Base-by-base conservation (phyloP, 1,140 invertebrate species). In the Mercenaria mercenaria region DNA sequence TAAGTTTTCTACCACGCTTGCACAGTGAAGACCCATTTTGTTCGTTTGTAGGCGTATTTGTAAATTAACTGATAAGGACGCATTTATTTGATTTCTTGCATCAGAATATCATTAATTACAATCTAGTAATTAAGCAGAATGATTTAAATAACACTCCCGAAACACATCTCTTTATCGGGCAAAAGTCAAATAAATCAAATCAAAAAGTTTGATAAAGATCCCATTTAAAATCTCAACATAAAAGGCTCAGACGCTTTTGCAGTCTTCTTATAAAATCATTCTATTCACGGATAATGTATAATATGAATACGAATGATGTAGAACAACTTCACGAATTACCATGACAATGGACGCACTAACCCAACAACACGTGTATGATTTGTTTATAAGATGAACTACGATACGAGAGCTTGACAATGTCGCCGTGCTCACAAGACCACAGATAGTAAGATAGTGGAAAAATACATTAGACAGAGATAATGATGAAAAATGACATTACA, bases 91-190 rank as follows among this genome's bases (percentile, higher is more conserved):
- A 32, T 72, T 39, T 72, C 67, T 41, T 39, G 67, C 67, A 72
- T 39, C 67, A 72, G 67, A 72, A 72, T 72, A 72, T 72, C 67
- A 72, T 39, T 72, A 39, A 72, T 72, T 72, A 29, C 32, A 72
- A 72, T 72, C 67, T 72, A 39, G 67, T 72, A 72, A 72, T 64
- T 64, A 64, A 64, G 26, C 59, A 11, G n/a, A 64, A 64, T 64
- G 26, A 64, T 72, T 72, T 72, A 72, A 72, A 72, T 72, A 72
- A 2, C 1, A 72, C 67, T 39, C 67, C 32, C 67, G 18, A 72
- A 39, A 72, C 67, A 61, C 61, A 72, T 72, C 34, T 72, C 37
- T 15, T 15, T 29, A 64, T 26, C 59, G 37, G 34, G 26, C 34
- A 72, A 15, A 72, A 72, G 67, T 72, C 67, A 37, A 39, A 72